phyloP scores from a whole-genome alignment of 2,888 invertebrate species.

The Rotaria macrura region DNA sequence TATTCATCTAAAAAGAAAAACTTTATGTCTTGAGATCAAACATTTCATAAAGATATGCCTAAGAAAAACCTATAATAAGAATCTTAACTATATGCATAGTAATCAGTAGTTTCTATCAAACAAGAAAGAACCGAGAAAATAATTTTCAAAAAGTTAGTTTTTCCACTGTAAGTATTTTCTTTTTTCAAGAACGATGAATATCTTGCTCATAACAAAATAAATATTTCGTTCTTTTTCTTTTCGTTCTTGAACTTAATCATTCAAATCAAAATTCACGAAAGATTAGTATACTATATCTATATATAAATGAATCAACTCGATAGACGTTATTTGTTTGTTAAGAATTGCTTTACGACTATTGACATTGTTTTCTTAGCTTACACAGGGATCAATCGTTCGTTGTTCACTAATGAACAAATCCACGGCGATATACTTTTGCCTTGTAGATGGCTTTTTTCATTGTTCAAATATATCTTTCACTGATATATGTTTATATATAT shows the following conservation, averaged over 20 bases:
- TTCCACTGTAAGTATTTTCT: too few relatives aligned
- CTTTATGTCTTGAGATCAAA: too few relatives aligned
- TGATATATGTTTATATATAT: neutral
- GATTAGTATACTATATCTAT: neutral
- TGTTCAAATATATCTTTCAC: neutral
- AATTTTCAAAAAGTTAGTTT: too few relatives aligned
- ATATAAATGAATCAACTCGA: neutral
- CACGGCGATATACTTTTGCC: neutral
- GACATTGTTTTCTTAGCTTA: slow-evolving; percentile 8
- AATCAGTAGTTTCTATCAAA: too few relatives aligned
- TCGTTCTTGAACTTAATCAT: neutral
- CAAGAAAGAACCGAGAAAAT: too few relatives aligned
- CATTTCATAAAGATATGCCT: too few relatives aligned
- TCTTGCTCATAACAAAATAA: neutral
- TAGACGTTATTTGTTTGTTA: slow-evolving; percentile 1
- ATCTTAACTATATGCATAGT: too few relatives aligned
- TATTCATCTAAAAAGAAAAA: too few relatives aligned
- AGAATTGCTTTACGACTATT: neutral
- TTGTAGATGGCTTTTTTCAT: slow-evolving; percentile 6
- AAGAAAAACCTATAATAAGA: too few relatives aligned
- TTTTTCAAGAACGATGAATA: neutral
- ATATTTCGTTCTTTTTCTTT: neutral
- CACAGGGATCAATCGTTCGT: neutral
- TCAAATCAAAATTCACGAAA: neutral
- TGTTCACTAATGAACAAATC: slow-evolving; percentile 12